Conservation (phyloP, 2,113 vertebrate species). For the Xenotilapia leptura region DNA sequence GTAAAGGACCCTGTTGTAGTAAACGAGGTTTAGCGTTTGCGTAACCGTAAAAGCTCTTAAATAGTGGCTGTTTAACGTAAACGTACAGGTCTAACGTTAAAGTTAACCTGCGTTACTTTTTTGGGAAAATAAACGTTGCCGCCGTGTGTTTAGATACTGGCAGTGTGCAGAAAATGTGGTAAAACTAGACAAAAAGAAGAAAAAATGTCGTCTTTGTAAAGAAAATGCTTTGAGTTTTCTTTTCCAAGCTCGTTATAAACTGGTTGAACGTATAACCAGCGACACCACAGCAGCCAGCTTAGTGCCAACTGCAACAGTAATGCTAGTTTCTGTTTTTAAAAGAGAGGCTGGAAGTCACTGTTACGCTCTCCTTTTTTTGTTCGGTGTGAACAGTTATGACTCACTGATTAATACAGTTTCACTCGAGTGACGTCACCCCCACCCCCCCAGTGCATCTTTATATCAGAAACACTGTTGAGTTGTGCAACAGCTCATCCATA, state of each 20-base stretch:
- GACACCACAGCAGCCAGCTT: background rate
- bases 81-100: background rate
- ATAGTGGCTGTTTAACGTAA: background rate
- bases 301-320: background rate
- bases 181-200: background rate
- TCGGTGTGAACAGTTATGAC: background rate
- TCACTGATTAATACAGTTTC: constrained; percentile 46
- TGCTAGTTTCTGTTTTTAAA: background rate
- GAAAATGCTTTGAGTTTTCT: background rate
- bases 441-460: background rate
- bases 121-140: background rate
- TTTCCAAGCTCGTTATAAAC: background rate
- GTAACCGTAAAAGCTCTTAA: background rate
- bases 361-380: background rate
- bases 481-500: background rate
- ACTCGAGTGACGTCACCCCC: constrained; percentile 45
- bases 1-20: rapidly evolving
- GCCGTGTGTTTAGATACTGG: background rate
- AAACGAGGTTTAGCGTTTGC: too few species aligned
- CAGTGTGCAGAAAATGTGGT: background rate
- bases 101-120: background rate
- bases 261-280: background rate
- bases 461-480: background rate
- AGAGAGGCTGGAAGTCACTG: background rate
- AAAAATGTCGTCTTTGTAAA: background rate